A percentile compares a stretch with the other conserved stretches of the same genome.
phyloP scores from a whole-genome alignment of 1,140 invertebrate genomes.

The Mya arenaria region DNA sequence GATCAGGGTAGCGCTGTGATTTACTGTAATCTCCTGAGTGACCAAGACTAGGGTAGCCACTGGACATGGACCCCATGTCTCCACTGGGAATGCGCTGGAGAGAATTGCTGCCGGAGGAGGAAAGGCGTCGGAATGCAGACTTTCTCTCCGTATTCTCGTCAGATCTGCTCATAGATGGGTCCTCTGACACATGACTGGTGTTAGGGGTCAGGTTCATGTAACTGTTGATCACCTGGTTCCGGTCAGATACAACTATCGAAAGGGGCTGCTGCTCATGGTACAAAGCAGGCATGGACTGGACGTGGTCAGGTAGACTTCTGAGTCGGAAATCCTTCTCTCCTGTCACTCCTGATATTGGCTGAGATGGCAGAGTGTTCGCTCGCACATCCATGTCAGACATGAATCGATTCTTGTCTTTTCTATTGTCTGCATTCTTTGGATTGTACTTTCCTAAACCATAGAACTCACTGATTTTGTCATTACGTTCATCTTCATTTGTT shows the following conservation, averaged over 20 bases:
- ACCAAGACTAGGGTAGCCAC: constrained; percentile 11
- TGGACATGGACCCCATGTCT: background rate
- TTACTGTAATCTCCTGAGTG: constrained; percentile 10
- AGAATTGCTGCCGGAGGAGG: constrained; percentile 15
- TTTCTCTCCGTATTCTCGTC: constrained; percentile 27
- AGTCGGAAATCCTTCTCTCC: constrained; percentile 52
- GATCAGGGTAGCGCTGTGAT: constrained; percentile 6
- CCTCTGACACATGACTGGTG: background rate
- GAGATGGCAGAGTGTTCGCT: constrained; percentile 34
- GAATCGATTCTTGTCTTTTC: constrained; percentile 17
- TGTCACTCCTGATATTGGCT: constrained; percentile 30
- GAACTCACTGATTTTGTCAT: constrained; percentile 51
- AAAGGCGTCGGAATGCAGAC: constrained; percentile 38
- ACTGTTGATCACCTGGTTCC: constrained; percentile 6
- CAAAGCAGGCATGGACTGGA: constrained; percentile 48
- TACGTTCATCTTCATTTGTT: constrained; percentile 50
- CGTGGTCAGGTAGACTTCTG: constrained; percentile 50
- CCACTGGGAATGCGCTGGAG: constrained; percentile 43
- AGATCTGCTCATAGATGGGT: background rate
- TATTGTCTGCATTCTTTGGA: background rate
- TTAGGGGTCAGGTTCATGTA: constrained; percentile 17
- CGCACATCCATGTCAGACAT: constrained; percentile 55
- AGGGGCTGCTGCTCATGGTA: constrained; percentile 48
- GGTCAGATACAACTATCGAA: constrained; percentile 19
- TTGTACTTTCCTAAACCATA: constrained; percentile 52